Evolutionary conservation across 2,797 vertebrate species (phyloP).

Genomic region (Xiphophorus birchmanni): DNA sequence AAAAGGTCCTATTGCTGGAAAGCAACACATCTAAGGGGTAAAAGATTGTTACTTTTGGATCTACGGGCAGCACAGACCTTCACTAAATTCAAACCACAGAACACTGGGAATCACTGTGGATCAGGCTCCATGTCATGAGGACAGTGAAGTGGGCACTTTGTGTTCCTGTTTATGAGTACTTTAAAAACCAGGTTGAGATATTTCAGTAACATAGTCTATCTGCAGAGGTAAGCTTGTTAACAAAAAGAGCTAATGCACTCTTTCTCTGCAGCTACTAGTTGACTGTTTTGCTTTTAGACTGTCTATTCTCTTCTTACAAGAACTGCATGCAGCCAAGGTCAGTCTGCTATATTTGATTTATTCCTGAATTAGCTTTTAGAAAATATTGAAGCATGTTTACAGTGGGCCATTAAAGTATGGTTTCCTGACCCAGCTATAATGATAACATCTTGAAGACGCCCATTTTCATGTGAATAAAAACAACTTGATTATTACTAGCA

Average conservation of each 20-base stretch:
- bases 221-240: background rate
- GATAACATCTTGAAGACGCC: background rate
- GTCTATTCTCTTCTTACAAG: background rate
- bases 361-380: background rate
- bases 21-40: too few relatives aligned
- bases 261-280: background rate
- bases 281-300: background rate
- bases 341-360: background rate
- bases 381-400: conserved; percentile 1
- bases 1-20: too few relatives aligned
- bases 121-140: too few relatives aligned
- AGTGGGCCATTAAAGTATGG: background rate
- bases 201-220: background rate
- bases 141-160: background rate
- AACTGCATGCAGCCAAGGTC: background rate
- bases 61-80: too few relatives aligned
- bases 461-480: conserved; percentile 12
- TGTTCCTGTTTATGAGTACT: background rate
- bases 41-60: background rate
- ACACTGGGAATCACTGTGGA: too few relatives aligned
- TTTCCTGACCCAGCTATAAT: background rate
- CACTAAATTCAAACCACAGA: too few relatives aligned
- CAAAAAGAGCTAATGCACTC: background rate
- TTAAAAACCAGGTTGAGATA: background rate
- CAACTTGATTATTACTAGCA: conserved; percentile 1